Evolutionary conservation across 1,140 invertebrate species (phyloP).

Genomic region (Drosophila mojavensis): DNA sequence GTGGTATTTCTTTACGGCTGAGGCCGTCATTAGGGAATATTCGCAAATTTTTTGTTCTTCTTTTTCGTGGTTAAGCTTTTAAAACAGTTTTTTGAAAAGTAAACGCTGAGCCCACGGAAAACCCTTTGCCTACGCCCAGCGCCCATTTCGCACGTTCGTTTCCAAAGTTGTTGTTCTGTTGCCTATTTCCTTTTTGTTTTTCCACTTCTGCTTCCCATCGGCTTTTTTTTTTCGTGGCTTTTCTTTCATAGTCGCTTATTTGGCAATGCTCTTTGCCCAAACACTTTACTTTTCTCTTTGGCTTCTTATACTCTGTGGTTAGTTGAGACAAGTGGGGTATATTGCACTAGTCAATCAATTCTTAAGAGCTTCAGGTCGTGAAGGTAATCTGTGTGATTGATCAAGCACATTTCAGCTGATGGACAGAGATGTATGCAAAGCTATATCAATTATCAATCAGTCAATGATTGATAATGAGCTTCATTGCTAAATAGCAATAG

Average conservation of each 20-base stretch:
- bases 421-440: not conserved
- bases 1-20: slow-evolving; percentile 32
- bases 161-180: slow-evolving; percentile 19
- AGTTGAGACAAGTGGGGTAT: not conserved
- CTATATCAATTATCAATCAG: no score
- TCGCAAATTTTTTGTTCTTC: slow-evolving; percentile 53
- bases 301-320: not conserved
- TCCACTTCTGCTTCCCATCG: slow-evolving; percentile 28
- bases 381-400: no score
- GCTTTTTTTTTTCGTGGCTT: slow-evolving; percentile 29
- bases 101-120: slow-evolving; percentile 32
- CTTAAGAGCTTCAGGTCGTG: no score
- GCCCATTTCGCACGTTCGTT: slow-evolving; percentile 19
- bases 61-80: slow-evolving; percentile 80
- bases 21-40: slow-evolving; percentile 77
- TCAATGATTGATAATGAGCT: no score
- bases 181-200: slow-evolving; percentile 23
- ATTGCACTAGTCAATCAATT: not conserved
- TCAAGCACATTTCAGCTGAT: not conserved
- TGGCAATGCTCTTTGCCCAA: slow-evolving; percentile 35
- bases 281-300: slow-evolving; percentile 50
- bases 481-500: no score
- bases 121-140: not conserved
- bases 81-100: slow-evolving; percentile 78
- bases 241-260: slow-evolving; percentile 39